Evolutionary conservation across 2,113 vertebrate species (phyloP), one percentile per base, ranked within the genome.

Genomic region (Plecturocebus donacophilus): DNA sequence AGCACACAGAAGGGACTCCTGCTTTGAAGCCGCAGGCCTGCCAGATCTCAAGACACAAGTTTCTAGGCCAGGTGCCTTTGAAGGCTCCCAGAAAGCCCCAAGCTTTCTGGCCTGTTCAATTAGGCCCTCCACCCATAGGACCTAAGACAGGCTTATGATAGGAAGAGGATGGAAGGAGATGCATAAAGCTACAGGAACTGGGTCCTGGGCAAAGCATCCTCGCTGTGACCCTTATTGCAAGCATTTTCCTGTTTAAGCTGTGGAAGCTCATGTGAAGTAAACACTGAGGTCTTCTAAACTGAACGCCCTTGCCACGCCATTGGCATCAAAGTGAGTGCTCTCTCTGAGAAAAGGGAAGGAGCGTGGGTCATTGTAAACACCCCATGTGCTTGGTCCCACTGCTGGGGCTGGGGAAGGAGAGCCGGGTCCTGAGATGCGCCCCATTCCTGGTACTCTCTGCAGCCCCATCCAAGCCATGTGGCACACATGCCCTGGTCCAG

Each of bases 291-390:
- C 93, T 95, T 85, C 52, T 49, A 66, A 79, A 76, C 76, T 1
- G 0, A n/a, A 64, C 0, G 45, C 76, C 61, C 56, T 21, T 1
- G 19, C 32, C 64, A 47, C 0, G 0, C 54, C 10, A 3, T 5
- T 0, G 0, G 25, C 30, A 4, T 89, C 95, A 13, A 68, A 87
- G 86, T 38, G 77, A 58, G 61, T 82, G 47, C 42, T 64, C 68
- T 75, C 77, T 91, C 71, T 35, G 52, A 66, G n/a, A 82, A 81
- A 90, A 38, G 10, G 2, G 21, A 42, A 81, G 68, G 54, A 56
- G 30, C 58, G 13, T 40, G 40, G 68, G 68, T 73, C 47, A n/a
- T n/a, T 10, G 47, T 19, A 19, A 91, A 82, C 12, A 35, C 0
- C 0, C 35, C 20, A 7, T 19, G 75, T 8, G 2, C 58, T 75